Percentiles rank a stretch among this genome's conserved stretches.
These are phyloP conservation scores for Temnothorax longispinosus DNA, from an alignment of 1,140 invertebrate genomes.

Conservation along the genomic window DNA sequence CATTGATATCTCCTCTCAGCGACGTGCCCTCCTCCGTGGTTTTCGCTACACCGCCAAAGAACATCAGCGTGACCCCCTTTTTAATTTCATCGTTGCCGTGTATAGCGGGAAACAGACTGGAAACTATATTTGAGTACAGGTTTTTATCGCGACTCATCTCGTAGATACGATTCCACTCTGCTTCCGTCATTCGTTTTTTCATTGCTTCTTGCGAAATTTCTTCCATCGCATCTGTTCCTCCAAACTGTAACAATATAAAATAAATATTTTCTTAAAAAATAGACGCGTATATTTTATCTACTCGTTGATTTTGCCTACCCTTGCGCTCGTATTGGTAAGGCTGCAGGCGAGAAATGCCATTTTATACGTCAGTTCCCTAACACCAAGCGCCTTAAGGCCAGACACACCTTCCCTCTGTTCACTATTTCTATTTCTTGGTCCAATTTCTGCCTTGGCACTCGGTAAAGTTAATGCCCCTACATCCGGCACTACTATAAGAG, in stretches of 20 bases:
- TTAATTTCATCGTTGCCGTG: constrained; percentile 99
- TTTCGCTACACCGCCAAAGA: constrained; percentile 99
- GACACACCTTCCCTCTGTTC: constrained; percentile 95
- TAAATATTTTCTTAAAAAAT: not conserved
- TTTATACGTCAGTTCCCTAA: constrained; percentile 97
- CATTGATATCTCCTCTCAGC: constrained; percentile 98
- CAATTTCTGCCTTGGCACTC: constrained; percentile 94
- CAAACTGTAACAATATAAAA: constrained; percentile 86
- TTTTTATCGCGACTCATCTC: constrained; percentile 98
- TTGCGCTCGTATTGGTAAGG: constrained; percentile 93
- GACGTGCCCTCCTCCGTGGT: constrained; percentile 95
- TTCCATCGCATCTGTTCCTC: constrained; percentile 92
- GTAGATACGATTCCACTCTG: constrained; percentile 98
- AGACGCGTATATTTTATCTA: not conserved
- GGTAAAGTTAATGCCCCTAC: constrained; percentile 94
- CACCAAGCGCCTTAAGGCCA: constrained; percentile 97
- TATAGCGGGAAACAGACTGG: constrained; percentile 98
- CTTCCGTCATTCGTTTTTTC: constrained; percentile 97
- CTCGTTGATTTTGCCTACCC: constrained; percentile 84
- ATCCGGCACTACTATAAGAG: constrained; percentile 99
- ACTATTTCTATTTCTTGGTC: constrained; percentile 89
- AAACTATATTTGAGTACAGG: constrained; percentile 96
- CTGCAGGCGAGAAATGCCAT: constrained; percentile 98
- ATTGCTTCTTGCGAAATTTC: constrained; percentile 96
- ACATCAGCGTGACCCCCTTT: constrained; percentile 96